Conservation (phyloP, 2,888 invertebrate genomes). For the Macrosoma leucophasiata region DNA sequence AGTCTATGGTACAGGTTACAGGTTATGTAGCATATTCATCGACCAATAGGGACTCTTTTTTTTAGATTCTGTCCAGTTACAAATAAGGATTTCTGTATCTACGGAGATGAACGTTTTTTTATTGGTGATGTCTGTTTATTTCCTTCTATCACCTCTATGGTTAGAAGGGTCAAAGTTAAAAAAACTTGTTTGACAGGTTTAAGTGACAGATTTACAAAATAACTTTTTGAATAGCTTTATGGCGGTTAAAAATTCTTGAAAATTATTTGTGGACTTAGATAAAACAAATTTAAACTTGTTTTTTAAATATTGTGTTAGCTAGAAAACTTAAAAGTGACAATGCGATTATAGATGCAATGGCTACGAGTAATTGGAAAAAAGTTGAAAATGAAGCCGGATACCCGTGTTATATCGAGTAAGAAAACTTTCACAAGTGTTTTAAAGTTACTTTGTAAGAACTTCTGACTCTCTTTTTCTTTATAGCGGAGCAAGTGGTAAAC, state of each 20-base stretch:
- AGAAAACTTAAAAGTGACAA: no score
- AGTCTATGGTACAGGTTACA: no score
- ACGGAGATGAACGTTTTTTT: neutral
- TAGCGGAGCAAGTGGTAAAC: conserved; percentile 66
- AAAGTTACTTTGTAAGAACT: conserved; percentile 1
- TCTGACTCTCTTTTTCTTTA: conserved; percentile 2
- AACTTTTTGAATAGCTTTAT: conserved; percentile 36
- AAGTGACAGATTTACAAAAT: neutral
- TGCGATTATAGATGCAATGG: no score
- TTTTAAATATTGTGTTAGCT: conserved; percentile 11
- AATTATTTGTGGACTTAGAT: conserved; percentile 6
- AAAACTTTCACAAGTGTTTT: conserved; percentile 45
- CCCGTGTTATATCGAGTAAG: conserved; percentile 76
- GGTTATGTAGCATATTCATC: no score
- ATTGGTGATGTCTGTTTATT: neutral
- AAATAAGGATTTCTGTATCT: neutral
- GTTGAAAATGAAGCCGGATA: conserved; percentile 77
- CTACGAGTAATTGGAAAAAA: conserved; percentile 67
- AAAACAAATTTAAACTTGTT: conserved; percentile 3
- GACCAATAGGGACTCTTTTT: no score
- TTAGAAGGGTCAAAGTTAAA: no score
- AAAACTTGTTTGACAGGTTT: no score
- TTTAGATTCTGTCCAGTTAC: conserved; percentile 2
- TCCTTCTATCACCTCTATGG: neutral
- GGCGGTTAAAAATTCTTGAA: conserved; percentile 36